Evolutionary conservation across 2,113 vertebrate genomes (phyloP).

Genomic region (Alexandromys fortis): DNA sequence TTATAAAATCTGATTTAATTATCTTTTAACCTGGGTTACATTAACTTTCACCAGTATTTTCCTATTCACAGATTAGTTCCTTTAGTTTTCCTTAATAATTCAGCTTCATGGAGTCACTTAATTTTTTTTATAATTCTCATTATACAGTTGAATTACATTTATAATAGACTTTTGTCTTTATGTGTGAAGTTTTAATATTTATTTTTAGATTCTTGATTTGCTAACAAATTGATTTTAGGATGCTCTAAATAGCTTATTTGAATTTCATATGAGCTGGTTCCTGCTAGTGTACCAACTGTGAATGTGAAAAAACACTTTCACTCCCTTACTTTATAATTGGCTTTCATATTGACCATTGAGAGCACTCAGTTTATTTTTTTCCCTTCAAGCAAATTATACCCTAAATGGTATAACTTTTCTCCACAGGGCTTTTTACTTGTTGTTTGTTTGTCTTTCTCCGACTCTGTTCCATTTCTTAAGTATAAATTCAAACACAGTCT

Average conservation of each 20-base stretch:
- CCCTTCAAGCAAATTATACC: not conserved
- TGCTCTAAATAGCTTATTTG: constrained; percentile 76
- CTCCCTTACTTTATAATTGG: constrained; percentile 40
- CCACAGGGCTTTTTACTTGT: not conserved
- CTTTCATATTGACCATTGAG: constrained; percentile 44
- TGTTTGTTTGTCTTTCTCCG: constrained; percentile 44
- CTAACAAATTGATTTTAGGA: constrained; percentile 67
- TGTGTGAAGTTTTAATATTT: constrained; percentile 42
- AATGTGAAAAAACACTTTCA: constrained; percentile 55
- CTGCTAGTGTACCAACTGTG: constrained; percentile 6
- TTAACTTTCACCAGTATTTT: not conserved
- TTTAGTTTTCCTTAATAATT: not conserved
- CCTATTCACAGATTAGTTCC: not conserved
- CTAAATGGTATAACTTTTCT: constrained; percentile 20
- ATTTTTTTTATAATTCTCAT: not conserved
- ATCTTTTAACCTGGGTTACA: not conserved
- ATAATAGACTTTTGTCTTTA: constrained; percentile 23
- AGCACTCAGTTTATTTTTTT: constrained; percentile 3
- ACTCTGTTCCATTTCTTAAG: constrained; percentile 50
- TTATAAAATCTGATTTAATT: not conserved
- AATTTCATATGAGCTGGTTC: constrained; percentile 67
- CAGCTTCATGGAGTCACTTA: not conserved
- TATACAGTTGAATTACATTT: constrained; percentile 6
- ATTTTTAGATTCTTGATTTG: constrained; percentile 66
- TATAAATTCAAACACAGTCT: not conserved